phyloP scores from a whole-genome alignment of 2,113 vertebrate genomes.

The Mustela lutreola region DNA sequence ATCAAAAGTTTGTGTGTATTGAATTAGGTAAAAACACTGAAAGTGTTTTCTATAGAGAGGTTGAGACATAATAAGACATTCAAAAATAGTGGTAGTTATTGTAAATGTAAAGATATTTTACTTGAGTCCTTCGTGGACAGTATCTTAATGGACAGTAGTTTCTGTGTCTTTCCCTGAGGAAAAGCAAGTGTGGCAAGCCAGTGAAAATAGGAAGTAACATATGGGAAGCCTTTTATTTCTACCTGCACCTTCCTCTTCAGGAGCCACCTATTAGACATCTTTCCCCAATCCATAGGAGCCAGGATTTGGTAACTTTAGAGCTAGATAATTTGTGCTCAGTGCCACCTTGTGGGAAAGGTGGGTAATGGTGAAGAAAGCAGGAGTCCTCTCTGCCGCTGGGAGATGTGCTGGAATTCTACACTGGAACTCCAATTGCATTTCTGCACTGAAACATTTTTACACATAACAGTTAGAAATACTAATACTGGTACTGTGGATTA shows the following conservation, averaged over 20 bases:
- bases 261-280: neutral
- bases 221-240: neutral
- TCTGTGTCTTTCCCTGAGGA: neutral
- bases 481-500: neutral
- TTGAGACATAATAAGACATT: neutral
- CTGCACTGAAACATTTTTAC: neutral
- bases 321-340: neutral
- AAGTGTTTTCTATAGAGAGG: neutral
- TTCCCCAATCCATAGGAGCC: neutral
- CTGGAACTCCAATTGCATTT: neutral
- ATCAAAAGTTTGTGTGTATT: conserved; percentile 23
- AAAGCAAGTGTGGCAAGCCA: neutral
- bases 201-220: neutral
- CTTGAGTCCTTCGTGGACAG: neutral
- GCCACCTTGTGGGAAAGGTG: neutral
- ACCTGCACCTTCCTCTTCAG: neutral
- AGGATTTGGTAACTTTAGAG: neutral
- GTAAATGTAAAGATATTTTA: neutral
- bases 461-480: neutral
- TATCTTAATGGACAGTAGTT: neutral
- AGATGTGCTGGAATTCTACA: neutral
- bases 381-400: neutral
- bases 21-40: conserved; percentile 44
- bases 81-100: conserved; percentile 21
- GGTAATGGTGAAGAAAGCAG: neutral